phyloP scores from a whole-genome alignment of 2,113 vertebrate species.

The Gambusia affinis region DNA sequence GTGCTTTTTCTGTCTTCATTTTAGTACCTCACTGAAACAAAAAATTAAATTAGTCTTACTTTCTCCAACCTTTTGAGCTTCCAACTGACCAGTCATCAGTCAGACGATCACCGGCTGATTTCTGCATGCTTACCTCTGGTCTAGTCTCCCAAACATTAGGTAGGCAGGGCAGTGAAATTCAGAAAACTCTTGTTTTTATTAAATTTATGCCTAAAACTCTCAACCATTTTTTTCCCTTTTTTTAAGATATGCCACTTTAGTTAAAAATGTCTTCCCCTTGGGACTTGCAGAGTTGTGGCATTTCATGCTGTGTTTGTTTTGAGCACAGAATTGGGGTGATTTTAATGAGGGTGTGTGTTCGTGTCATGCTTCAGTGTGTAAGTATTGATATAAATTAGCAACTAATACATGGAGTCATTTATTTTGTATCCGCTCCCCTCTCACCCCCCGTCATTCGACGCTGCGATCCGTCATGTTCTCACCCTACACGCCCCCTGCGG shows the following conservation, averaged over 20 bases:
- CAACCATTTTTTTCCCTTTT: slow-evolving; percentile 4
- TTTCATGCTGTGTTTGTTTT: slow-evolving; percentile 47
- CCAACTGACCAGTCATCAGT: too few species aligned
- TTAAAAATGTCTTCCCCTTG: slow-evolving; percentile 28
- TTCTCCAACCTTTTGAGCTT: too few species aligned
- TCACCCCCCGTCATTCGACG: slow-evolving; percentile 40
- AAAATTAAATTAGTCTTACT: too few species aligned
- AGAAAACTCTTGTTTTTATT: slow-evolving; percentile 5
- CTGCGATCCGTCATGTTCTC: slow-evolving; percentile 68
- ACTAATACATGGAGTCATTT: slow-evolving; percentile 60
- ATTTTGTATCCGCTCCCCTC: slow-evolving; percentile 48
- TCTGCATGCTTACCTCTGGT: too few species aligned
- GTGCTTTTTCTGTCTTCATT: too few species aligned
- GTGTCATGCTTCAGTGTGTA: slow-evolving; percentile 29
- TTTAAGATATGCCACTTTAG: slow-evolving; percentile 21
- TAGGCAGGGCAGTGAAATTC: too few species aligned
- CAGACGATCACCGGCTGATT: too few species aligned
- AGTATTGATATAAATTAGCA: slow-evolving; percentile 51
- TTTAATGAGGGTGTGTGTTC: slow-evolving; percentile 37
- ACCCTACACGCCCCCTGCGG: slow-evolving; percentile 26
- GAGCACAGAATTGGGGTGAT: slow-evolving; percentile 15
- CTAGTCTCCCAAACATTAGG: too few species aligned
- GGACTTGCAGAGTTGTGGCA: slow-evolving; percentile 15
- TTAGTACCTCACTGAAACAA: too few species aligned
- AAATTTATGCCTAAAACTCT: slow-evolving; percentile 5